Conservation (phyloP, 2,113 vertebrate genomes). For the Apodemus speciosus region DNA sequence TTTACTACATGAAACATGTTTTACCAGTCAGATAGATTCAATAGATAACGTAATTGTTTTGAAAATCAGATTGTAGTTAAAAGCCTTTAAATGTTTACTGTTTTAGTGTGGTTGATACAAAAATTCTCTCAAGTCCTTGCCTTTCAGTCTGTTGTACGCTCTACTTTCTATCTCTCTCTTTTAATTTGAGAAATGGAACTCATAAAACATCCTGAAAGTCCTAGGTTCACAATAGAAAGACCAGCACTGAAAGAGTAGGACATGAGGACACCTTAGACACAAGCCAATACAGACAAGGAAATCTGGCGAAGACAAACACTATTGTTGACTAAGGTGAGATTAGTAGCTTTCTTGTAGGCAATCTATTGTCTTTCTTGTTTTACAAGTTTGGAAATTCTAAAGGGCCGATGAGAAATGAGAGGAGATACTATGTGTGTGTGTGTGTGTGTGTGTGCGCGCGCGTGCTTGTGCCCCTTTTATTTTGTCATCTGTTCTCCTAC, state of each 20-base stretch:
- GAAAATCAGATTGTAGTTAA: constrained; percentile 16
- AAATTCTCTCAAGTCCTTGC: neutral
- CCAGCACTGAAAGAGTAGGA: neutral
- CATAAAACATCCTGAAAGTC: neutral
- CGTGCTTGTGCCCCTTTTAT: neutral
- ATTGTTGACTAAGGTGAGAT: neutral
- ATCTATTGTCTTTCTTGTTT: neutral
- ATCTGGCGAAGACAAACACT: neutral
- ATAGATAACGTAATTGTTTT: neutral
- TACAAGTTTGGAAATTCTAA: neutral
- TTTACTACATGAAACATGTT: neutral
- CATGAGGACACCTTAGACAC: neutral
- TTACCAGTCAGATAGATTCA: neutral
- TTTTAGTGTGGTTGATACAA: neutral
- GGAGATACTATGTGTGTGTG: neutral
- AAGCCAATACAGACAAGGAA: neutral
- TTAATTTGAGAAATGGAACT: constrained; percentile 32
- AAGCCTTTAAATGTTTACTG: neutral
- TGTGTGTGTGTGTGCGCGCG: neutral
- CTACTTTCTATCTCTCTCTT: neutral
- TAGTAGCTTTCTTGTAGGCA: neutral
- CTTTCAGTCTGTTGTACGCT: neutral
- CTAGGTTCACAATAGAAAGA: neutral
- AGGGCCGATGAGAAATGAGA: neutral
- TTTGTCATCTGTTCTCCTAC: neutral